Evolutionary conservation across 2,888 invertebrate genomes (phyloP).

Genomic region (Macrophya annulata): DNA sequence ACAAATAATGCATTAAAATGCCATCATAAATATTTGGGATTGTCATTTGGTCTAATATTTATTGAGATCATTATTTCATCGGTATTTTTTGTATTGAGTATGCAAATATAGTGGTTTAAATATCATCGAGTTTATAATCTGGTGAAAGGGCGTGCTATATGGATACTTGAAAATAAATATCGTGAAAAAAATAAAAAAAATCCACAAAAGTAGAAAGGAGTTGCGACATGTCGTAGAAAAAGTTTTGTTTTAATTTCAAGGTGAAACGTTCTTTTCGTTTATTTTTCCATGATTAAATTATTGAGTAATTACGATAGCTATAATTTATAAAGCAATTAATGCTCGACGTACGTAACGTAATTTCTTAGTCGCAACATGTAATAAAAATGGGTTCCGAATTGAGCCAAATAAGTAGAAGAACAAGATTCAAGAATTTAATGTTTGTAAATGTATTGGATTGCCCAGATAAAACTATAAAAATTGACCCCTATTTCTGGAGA

Average conservation of each 20-base stretch:
- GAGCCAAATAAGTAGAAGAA: background rate
- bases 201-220: background rate
- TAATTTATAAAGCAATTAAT: background rate
- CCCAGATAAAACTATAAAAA: background rate
- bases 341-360: too few relatives aligned
- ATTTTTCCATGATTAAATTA: background rate
- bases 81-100: constrained; percentile 2
- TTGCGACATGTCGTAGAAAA: background rate
- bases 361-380: background rate
- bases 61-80: constrained; percentile 1
- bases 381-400: background rate
- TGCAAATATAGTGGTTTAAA: background rate
- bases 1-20: background rate
- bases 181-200: background rate
- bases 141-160: background rate
- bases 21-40: background rate
- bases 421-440: background rate
- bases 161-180: background rate
- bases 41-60: constrained; percentile 6
- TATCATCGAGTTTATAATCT: background rate
- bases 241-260: background rate
- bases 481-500: constrained; percentile 7
- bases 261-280: constrained; percentile 10
- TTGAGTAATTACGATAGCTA: background rate
- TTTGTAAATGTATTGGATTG: background rate